Evolutionary conservation across 2,888 invertebrate genomes (phyloP).

Genomic region (Herminia tarsipennalis): DNA sequence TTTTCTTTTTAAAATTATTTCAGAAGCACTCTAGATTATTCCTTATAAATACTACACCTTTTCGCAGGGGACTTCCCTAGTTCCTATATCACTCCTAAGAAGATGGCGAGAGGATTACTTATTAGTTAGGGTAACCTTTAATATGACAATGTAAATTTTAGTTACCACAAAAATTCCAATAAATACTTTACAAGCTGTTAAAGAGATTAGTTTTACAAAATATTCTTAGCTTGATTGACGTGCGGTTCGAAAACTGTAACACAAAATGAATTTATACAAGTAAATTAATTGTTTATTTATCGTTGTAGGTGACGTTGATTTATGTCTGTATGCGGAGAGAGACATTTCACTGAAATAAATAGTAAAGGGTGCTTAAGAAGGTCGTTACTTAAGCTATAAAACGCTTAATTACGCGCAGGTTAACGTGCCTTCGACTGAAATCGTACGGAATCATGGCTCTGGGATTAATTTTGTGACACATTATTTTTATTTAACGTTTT

Average conservation of each 20-base stretch:
- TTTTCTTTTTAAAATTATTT: background rate
- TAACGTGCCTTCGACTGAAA: slow-evolving; percentile 24
- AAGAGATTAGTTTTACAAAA: slow-evolving; percentile 1
- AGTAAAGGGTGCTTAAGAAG: slow-evolving; percentile 43
- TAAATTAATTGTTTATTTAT: slow-evolving; percentile 35
- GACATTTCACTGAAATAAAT: slow-evolving; percentile 41
- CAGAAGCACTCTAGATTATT: no score
- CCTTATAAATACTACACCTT: no score
- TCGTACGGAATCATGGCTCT: slow-evolving; percentile 23
- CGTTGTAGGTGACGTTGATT: slow-evolving; percentile 26
- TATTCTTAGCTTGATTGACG: slow-evolving; percentile 1
- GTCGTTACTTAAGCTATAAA: slow-evolving; percentile 51
- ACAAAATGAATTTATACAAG: slow-evolving; percentile 7
- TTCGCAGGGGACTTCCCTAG: no score
- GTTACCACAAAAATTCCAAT: no score
- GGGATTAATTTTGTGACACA: slow-evolving; percentile 31
- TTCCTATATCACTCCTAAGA: no score
- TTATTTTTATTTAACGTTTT: background rate
- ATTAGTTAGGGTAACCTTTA: no score
- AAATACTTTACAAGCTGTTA: background rate
- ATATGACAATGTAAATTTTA: no score
- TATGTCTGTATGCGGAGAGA: slow-evolving; percentile 23
- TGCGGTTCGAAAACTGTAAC: slow-evolving; percentile 5
- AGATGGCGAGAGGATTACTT: no score
- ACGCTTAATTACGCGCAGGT: slow-evolving; percentile 47